phyloP scores from a whole-genome alignment of 2,888 invertebrate genomes.

The Drosophila pegasa region DNA sequence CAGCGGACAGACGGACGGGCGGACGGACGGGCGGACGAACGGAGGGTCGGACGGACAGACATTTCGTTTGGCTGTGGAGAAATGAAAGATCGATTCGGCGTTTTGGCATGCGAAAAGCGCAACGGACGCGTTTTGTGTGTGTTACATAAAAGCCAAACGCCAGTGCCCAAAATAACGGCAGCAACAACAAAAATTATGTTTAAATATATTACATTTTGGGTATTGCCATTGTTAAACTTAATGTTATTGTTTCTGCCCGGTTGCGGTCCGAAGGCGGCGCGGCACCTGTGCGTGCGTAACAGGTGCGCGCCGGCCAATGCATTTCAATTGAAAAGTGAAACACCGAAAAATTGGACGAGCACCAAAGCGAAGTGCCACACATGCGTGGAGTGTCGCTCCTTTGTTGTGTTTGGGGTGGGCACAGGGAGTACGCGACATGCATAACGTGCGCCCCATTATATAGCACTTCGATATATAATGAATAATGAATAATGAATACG shows the following conservation, averaged over 20 bases:
- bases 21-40: background rate
- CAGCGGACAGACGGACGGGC: background rate
- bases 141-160: constrained; percentile 44
- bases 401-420: background rate
- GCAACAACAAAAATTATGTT: constrained; percentile 22
- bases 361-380: constrained; percentile 12
- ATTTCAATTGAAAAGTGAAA: constrained; percentile 70
- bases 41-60: background rate
- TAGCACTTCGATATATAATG: constrained; percentile 15
- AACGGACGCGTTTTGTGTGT: constrained; percentile 19
- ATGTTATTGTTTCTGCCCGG: constrained; percentile 51
- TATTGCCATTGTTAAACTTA: constrained; percentile 51
- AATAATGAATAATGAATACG: constrained; percentile 46
- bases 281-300: constrained; percentile 58
- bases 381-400: constrained; percentile 2
- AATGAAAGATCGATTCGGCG: constrained; percentile 37
- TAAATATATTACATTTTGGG: constrained; percentile 48
- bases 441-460: constrained; percentile 22
- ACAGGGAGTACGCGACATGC: constrained; percentile 42
- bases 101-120: constrained; percentile 56
- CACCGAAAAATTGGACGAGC: constrained; percentile 37
- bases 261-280: constrained; percentile 25
- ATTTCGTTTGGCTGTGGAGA: background rate
- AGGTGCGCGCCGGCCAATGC: constrained; percentile 68
- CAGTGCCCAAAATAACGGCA: constrained; percentile 41